Base-by-base conservation (phyloP, 2,113 vertebrate genomes). In the Tricholaema leucomelas region DNA sequence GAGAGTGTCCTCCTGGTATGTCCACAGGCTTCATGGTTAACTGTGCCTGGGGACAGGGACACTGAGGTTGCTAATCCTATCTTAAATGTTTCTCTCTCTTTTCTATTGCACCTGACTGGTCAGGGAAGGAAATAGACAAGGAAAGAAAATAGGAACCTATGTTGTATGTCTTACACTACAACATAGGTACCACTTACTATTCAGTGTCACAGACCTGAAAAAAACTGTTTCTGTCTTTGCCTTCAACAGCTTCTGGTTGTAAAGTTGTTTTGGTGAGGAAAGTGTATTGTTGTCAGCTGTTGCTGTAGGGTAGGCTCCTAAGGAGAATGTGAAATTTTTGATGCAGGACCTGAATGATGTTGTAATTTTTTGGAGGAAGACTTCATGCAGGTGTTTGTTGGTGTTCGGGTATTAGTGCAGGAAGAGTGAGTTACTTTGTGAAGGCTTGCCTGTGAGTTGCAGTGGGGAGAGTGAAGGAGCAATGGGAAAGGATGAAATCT, bases 381-480 rank as follows among this genome's bases (percentile, higher is more conserved):
- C 48, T 63, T 44, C 19, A 4, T 23, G 35, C 1, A 1, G 55
- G n/a, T 0, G 0, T 74, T 50, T 36, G 66, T 50, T 79, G 61
- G 12, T n/a, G 54, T 35, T 79, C 55, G 16, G 44, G 28, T 38
- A 25, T 48, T 55, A 31, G 15, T 40, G 42, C 12, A 21, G 50
- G 50, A 50, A 38, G 31, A 58, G 31, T 16, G 28, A 23, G 17
- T 66, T 10, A 14, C 40, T 60, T 65, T 44, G 21, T 19, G 15
- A 75, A 35, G 10, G 42, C 14, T 46, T 44, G 8, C 38, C 16
- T 6, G 19, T 38, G 80, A 46, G 63, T 11, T 48, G 40, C 58
- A 31, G 12, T 9, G 4, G 12, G 44, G 40, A 60, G n/a, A 42
- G 25, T 2, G 17, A 48, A 17, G 46, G 33, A 2, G 2, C 9